These are phyloP conservation scores for Callorhinus ursinus DNA, from an alignment of 2,113 vertebrate species.

Conservation along the genomic window DNA sequence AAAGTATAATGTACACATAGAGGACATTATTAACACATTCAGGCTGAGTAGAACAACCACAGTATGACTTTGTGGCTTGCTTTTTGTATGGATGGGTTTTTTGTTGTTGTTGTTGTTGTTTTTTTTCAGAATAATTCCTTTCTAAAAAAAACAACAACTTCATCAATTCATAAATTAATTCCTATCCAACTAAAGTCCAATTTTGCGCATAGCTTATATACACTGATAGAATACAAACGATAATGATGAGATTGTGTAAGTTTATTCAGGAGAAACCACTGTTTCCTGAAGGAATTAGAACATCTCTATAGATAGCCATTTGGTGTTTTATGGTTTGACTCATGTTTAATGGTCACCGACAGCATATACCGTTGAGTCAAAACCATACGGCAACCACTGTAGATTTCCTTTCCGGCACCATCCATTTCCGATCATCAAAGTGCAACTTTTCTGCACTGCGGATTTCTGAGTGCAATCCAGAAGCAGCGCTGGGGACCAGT, in stretches of 20 bases:
- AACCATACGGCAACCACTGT: background rate
- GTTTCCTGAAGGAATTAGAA: background rate
- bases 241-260: background rate
- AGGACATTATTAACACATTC: slow-evolving; percentile 21
- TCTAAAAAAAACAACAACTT: background rate
- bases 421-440: background rate
- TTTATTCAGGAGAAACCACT: background rate
- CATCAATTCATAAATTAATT: slow-evolving; percentile 32
- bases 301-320: background rate
- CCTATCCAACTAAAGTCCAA: background rate
- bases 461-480: background rate
- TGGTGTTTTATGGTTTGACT: background rate
- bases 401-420: background rate
- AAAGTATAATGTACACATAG: slow-evolving; percentile 50
- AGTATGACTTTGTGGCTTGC: background rate
- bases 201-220: background rate
- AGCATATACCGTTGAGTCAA: background rate
- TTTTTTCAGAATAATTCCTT: background rate
- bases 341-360: background rate
- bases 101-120: too few relatives aligned
- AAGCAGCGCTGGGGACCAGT: background rate
- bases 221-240: background rate
- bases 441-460: background rate
- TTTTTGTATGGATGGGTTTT: background rate
- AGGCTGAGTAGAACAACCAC: background rate